Percentiles rank a stretch among this genome's conserved stretches.
These are phyloP conservation scores for Drosophila aff. DNA, from an alignment of 1,140 invertebrate species.

Conservation along the genomic window DNA sequence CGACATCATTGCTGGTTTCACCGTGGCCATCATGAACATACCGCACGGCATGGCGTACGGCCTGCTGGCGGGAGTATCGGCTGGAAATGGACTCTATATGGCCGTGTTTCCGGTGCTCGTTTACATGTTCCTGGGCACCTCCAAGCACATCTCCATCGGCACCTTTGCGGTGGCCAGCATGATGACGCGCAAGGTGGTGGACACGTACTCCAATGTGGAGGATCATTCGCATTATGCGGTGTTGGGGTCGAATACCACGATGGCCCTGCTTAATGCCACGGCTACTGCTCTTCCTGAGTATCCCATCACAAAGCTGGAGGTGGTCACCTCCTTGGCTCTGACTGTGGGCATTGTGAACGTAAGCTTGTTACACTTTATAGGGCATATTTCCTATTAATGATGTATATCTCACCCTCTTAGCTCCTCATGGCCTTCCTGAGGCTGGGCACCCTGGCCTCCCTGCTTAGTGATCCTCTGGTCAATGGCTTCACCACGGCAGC, in stretches of 20 bases:
- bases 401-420: conserved; percentile 85
- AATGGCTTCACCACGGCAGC: conserved; percentile 96
- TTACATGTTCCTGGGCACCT: conserved; percentile 96
- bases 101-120: conserved; percentile 96
- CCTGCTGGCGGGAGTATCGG: conserved; percentile 93
- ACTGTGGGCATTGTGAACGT: conserved; percentile 75
- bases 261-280: conserved; percentile 33
- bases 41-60: conserved; percentile 96
- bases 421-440: conserved; percentile 92
- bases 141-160: conserved; percentile 96
- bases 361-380: conserved; percentile 10
- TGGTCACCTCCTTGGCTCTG: conserved; percentile 75
- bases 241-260: background rate
- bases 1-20: conserved; percentile 92
- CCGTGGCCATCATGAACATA: conserved; percentile 97
- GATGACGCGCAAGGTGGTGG: conserved; percentile 94
- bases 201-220: conserved; percentile 66
- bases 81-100: conserved; percentile 96
- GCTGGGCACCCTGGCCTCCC: conserved; percentile 92
- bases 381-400: background rate
- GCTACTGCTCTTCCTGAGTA: conserved; percentile 23
- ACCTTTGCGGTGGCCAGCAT: conserved; percentile 95
- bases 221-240: background rate
- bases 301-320: conserved; percentile 58
- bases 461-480: conserved; percentile 95